These are phyloP conservation scores for Pilophorus perplexus DNA, from an alignment of 2,888 invertebrate genomes.

Conservation along the genomic window DNA sequence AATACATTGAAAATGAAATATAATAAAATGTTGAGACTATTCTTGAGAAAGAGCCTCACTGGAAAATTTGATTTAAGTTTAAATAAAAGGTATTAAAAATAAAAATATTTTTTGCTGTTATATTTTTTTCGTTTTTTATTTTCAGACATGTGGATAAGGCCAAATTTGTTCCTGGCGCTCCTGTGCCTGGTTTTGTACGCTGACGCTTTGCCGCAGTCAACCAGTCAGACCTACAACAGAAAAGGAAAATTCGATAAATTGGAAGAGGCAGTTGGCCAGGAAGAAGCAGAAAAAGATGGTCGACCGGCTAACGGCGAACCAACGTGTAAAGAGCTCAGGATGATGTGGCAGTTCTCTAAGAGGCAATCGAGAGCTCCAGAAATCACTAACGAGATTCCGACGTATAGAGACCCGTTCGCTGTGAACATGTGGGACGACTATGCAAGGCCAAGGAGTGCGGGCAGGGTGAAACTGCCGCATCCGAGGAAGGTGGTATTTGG, in stretches of 20 bases:
- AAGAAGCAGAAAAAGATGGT: background rate
- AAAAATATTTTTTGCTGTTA: too few relatives aligned
- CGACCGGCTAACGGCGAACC: slow-evolving; percentile 59
- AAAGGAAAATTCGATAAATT: background rate
- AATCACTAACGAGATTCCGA: slow-evolving; percentile 81
- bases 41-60: too few relatives aligned
- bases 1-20: too few relatives aligned
- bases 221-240: background rate
- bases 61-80: too few relatives aligned
- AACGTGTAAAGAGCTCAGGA: slow-evolving; percentile 79
- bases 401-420: slow-evolving; percentile 76
- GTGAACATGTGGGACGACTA: slow-evolving; percentile 74
- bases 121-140: background rate
- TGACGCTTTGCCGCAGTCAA: background rate
- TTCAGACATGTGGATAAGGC: background rate
- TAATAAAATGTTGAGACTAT: too few relatives aligned
- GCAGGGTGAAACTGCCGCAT: slow-evolving; percentile 33
- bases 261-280: background rate
- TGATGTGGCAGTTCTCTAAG: slow-evolving; percentile 91
- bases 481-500: slow-evolving; percentile 65
- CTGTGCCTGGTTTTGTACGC: slow-evolving; percentile 3
- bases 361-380: slow-evolving; percentile 83
- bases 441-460: slow-evolving; percentile 53
- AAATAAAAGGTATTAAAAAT: too few relatives aligned
- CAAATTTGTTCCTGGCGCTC: background rate